Base-by-base conservation (phyloP, 2,113 vertebrate genomes). In the Indicator maculatus region DNA sequence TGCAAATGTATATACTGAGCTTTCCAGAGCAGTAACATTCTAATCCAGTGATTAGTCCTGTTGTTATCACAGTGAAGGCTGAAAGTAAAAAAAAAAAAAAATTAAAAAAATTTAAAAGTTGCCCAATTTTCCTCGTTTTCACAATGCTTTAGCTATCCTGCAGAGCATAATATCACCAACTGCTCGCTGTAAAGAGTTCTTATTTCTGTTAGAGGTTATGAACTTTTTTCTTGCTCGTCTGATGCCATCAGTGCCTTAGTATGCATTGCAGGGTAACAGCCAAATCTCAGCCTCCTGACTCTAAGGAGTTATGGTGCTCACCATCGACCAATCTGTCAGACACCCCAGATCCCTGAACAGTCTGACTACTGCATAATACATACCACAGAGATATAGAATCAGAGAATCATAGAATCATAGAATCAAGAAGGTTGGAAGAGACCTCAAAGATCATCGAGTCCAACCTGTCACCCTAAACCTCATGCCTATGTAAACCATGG, bases 41-140 rank as follows among this genome's bases (percentile, higher is more conserved):
- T 81, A 91, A 93, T 83, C 50, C 58, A 70, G n/a, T 74, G 90
- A 85, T 95, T 89, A 94, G 33, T 58, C 33, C 67, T 92, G 33
- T 66, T 90, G 30, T 76, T 93, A 83, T 50, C 9, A 3, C 41
- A 21, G 18, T 67, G 30, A 16, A 67, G 30, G 30, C 13, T 70
- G 66, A 52, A 52, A 70, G n/a, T 33, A 69, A 36, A 36, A 39
- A 18, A 12, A 45, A 11, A 8, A 30, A 26, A 11, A 27, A 8
- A 21, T n/a, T 11, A 39, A 16, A 16, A 28, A 14, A 21, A 27
- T 1, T 7, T 4, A 17, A 26, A 56, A 11, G 8, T 36, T 3
- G 0, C 5, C 11, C 7, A 13, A 52, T 38, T 21, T 52, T 76
- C 4, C 18, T 90, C 2, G 12, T 84, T 87, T 92, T 74, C 13